These are phyloP conservation scores for Eupsilia transversa DNA, from an alignment of 2,888 invertebrate genomes.

Conservation along the genomic window DNA sequence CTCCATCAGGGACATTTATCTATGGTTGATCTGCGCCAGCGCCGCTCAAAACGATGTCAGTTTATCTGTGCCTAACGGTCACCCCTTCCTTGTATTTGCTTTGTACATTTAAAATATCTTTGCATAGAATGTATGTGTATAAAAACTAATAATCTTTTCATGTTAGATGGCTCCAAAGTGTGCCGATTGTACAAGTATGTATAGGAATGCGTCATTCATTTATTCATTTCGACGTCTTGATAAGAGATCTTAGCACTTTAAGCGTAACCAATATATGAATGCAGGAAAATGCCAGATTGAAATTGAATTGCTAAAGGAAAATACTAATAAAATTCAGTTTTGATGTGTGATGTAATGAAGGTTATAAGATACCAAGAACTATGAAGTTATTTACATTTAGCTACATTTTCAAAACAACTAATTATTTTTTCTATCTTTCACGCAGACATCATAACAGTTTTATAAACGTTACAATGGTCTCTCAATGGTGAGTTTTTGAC, in stretches of 20 bases:
- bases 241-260: slow-evolving; percentile 51
- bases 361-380: background rate
- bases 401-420: background rate
- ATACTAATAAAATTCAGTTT: slow-evolving; percentile 30
- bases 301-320: slow-evolving; percentile 45
- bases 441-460: background rate
- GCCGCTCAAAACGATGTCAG: slow-evolving; percentile 81
- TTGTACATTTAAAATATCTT: slow-evolving; percentile 73
- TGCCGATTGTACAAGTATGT: slow-evolving; percentile 53
- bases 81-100: slow-evolving; percentile 78
- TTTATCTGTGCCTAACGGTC: slow-evolving; percentile 86
- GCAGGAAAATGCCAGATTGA: slow-evolving; percentile 38
- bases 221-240: slow-evolving; percentile 54
- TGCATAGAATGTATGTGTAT: slow-evolving; percentile 62
- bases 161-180: slow-evolving; percentile 49
- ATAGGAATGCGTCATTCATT: slow-evolving; percentile 56
- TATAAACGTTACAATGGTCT: too few species aligned
- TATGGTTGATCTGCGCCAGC: slow-evolving; percentile 46
- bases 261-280: slow-evolving; percentile 53
- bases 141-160: slow-evolving; percentile 62
- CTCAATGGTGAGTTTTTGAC: too few species aligned
- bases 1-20: slow-evolving; percentile 47
- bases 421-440: slow-evolving; percentile 1
- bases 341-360: background rate
- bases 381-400: too few species aligned